These are phyloP conservation scores for Cerastoderma edule DNA, from an alignment of 2,888 invertebrate species.

Conservation along the genomic window DNA sequence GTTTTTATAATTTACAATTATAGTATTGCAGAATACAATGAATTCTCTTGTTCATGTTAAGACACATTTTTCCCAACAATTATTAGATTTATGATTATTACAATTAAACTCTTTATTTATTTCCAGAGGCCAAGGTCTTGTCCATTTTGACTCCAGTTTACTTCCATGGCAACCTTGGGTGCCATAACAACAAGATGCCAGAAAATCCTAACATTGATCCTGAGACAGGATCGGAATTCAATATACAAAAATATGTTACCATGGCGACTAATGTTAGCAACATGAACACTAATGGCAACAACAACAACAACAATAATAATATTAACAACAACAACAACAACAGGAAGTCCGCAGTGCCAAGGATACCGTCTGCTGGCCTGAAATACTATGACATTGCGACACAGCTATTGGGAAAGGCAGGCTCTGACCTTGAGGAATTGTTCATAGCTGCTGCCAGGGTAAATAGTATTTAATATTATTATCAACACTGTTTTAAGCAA, in stretches of 20 bases:
- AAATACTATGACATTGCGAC: conserved; percentile 79
- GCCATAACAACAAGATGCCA: conserved; percentile 56
- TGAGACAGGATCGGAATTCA: conserved; percentile 48
- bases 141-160: conserved; percentile 26
- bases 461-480: too few relatives aligned
- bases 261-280: conserved; percentile 49
- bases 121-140: conserved; percentile 38
- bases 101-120: conserved; percentile 1
- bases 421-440: conserved; percentile 76
- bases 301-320: conserved; percentile 31
- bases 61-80: too few relatives aligned
- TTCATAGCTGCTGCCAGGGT: conserved; percentile 79
- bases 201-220: conserved; percentile 61
- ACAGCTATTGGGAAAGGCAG: conserved; percentile 72
- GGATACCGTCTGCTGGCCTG: conserved; percentile 55
- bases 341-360: conserved; percentile 37
- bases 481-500: too few relatives aligned
- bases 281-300: conserved; percentile 25
- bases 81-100: neutral
- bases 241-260: conserved; percentile 45
- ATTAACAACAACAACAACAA: conserved; percentile 31
- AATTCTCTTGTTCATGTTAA: too few relatives aligned
- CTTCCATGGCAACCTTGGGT: conserved; percentile 46
- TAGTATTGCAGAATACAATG: too few relatives aligned
- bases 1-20: too few relatives aligned